Percentiles rank a stretch among this genome's conserved stretches.
phyloP scores from a whole-genome alignment of 2,113 vertebrate genomes.

The Acinonyx jubatus region DNA sequence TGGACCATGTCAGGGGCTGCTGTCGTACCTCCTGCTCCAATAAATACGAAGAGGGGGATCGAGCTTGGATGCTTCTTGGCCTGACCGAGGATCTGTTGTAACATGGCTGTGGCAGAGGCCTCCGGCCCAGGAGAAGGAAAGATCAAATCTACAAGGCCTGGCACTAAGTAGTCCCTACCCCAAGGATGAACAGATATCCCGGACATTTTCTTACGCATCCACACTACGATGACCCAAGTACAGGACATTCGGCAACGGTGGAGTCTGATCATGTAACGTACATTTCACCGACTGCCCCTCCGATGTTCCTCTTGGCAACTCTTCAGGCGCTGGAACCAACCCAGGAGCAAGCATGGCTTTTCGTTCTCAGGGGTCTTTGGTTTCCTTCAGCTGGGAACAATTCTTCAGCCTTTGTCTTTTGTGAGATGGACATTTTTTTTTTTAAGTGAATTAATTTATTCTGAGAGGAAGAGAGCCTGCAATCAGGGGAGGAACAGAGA shows the following conservation, averaged over 20 bases:
- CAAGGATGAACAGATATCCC: background rate
- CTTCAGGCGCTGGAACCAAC: background rate
- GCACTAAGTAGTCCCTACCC: background rate
- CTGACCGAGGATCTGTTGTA: background rate
- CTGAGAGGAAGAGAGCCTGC: no score
- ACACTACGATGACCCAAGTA: background rate
- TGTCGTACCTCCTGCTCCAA: rapidly evolving
- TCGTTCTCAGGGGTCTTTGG: background rate
- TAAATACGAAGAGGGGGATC: background rate
- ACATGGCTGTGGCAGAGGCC: background rate
- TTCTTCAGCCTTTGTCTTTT: background rate
- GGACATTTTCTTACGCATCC: background rate
- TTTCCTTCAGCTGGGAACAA: background rate
- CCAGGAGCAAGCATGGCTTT: background rate
- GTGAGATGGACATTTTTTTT: no score
- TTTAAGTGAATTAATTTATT: no score
- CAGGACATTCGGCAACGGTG: background rate
- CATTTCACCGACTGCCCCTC: rapidly evolving
- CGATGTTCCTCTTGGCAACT: background rate
- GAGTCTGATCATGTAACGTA: no score
- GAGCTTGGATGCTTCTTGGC: background rate
- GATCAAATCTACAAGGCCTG: background rate
- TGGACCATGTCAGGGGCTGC: background rate
- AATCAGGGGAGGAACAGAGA: no score
- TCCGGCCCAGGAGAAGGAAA: background rate